Percentiles rank a stretch among this genome's conserved stretches.
Conservation (phyloP, 2,888 invertebrate genomes). For the Oscheius onirici region DNA sequence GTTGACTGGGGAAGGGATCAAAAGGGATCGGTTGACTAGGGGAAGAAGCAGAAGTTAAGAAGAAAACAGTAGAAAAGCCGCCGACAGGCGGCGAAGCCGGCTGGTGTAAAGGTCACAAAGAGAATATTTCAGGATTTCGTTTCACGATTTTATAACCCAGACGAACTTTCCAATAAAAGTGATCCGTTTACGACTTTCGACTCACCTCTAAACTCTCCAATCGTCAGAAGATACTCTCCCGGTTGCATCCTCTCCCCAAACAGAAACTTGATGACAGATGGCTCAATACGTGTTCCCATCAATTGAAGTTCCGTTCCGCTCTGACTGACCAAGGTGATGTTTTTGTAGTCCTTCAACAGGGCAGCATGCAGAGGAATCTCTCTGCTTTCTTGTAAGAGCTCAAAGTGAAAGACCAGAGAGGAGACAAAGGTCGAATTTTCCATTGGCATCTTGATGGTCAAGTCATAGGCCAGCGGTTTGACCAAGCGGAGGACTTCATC, state of each 20-base stretch:
- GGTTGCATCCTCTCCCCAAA: constrained; percentile 19
- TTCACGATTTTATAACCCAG: no score
- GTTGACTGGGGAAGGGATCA: no score
- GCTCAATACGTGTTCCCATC: constrained; percentile 44
- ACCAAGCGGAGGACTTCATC: constrained; percentile 15
- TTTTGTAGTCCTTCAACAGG: constrained; percentile 48
- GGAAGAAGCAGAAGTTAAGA: no score
- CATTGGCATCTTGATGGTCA: constrained; percentile 48
- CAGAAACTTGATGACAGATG: background rate
- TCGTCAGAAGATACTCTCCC: constrained; percentile 53
- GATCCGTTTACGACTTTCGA: no score
- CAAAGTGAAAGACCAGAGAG: constrained; percentile 49
- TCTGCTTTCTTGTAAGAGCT: constrained; percentile 33
- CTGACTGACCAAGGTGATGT: constrained; percentile 48
- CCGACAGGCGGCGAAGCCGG: no score
- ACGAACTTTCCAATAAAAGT: no score
- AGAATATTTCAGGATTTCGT: no score
- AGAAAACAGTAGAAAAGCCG: no score
- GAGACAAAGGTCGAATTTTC: constrained; percentile 45
- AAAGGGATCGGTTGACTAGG: no score
- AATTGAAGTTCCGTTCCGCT: constrained; percentile 40
- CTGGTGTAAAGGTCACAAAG: no score
- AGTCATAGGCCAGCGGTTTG: constrained; percentile 47
- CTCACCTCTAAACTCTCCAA: constrained; percentile 41
- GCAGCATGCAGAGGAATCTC: constrained; percentile 46